phyloP scores from a whole-genome alignment of 2,113 vertebrate genomes.

The Cephalophus harveyi region DNA sequence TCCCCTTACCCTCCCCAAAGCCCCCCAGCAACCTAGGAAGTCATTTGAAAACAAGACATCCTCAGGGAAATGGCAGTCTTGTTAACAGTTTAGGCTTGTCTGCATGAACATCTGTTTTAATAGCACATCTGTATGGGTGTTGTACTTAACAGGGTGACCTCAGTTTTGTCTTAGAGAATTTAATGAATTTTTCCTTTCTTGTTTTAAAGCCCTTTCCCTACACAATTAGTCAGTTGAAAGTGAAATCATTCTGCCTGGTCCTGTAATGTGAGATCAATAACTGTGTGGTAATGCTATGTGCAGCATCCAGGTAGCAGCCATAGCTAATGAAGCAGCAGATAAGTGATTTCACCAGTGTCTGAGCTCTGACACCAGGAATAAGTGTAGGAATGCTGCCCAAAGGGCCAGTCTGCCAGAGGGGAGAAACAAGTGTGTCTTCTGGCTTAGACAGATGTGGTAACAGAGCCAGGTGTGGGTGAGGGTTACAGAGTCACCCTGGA shows the following conservation, averaged over 20 bases:
- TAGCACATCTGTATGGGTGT: conserved; percentile 38
- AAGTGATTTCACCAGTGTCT: conserved; percentile 37
- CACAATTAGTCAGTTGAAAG: conserved; percentile 50
- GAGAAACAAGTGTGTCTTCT: background rate
- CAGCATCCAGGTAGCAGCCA: background rate
- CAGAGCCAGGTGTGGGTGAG: background rate
- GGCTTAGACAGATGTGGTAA: background rate
- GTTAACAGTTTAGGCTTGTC: conserved; percentile 49
- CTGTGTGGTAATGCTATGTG: background rate
- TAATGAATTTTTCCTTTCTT: background rate
- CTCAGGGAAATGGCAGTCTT: conserved; percentile 44
- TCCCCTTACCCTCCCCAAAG: background rate
- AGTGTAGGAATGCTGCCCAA: background rate
- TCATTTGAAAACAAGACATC: conserved; percentile 32
- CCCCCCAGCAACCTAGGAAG: background rate
- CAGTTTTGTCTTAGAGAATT: conserved; percentile 21
- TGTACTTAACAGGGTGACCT: conserved; percentile 26
- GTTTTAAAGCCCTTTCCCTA: background rate
- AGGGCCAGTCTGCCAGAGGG: background rate
- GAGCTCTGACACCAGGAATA: conserved; percentile 32
- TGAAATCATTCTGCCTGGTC: background rate
- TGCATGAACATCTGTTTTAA: conserved; percentile 46
- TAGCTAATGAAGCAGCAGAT: background rate
- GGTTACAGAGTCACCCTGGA: background rate
- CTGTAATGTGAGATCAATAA: conserved; percentile 42